Evolutionary conservation across 2,797 vertebrate species (phyloP).

Genomic region (Eidolon dupreanum): DNA sequence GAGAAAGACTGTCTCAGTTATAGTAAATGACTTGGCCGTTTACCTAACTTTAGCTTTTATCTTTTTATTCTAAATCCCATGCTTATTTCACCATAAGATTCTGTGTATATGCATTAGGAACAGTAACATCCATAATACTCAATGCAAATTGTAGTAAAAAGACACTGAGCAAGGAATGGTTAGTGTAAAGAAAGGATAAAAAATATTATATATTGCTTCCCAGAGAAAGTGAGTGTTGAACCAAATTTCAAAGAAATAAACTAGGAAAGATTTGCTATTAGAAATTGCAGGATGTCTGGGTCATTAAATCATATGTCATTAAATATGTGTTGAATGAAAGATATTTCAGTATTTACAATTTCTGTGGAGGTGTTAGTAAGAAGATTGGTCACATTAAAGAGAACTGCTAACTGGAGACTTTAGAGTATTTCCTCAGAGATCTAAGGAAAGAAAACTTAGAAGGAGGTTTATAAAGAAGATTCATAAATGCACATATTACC

Average conservation of each 20-base stretch:
- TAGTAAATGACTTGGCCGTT: not conserved
- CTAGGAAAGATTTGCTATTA: not conserved
- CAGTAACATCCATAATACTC: not conserved
- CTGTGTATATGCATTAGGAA: not conserved
- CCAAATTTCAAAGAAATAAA: not conserved
- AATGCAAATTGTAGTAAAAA: not conserved
- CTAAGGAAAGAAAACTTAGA: not conserved
- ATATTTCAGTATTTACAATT: not conserved
- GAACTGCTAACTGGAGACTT: not conserved
- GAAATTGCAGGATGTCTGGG: not conserved
- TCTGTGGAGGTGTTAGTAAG: not conserved
- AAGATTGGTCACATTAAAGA: not conserved
- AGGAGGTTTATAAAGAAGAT: not conserved
- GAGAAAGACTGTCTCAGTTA: not conserved
- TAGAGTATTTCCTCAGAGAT: not conserved
- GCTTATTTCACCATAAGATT: not conserved
- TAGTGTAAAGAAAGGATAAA: not conserved
- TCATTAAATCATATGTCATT: not conserved
- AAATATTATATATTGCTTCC: not conserved
- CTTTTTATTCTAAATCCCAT: not conserved
- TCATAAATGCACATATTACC: not conserved
- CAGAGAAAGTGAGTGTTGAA: not conserved
- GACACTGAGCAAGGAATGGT: not conserved
- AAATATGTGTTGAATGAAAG: not conserved
- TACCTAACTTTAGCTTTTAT: not conserved